Evolutionary conservation across 2,113 vertebrate species (phyloP).

Genomic region (Peromyscus maniculatus): DNA sequence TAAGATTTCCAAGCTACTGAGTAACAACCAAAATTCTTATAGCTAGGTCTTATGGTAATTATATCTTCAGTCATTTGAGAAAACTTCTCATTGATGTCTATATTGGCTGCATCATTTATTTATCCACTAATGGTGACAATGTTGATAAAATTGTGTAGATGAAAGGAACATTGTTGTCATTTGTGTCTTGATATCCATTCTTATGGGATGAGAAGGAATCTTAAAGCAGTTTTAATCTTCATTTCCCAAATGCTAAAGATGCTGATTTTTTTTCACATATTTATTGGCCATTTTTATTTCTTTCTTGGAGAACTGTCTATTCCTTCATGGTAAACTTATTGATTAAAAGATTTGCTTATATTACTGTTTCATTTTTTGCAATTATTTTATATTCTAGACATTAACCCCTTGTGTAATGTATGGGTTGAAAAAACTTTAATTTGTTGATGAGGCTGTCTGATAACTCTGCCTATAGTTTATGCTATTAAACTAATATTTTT

Average conservation of each 20-base stretch:
- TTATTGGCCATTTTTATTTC: neutral
- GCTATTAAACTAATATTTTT: neutral
- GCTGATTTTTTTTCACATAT: neutral
- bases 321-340: neutral
- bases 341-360: neutral
- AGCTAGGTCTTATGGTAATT: too few species aligned
- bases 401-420: neutral
- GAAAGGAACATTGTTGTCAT: neutral
- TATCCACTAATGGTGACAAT: neutral
- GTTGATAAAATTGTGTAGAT: too few species aligned
- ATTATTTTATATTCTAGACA: neutral
- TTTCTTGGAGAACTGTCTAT: neutral
- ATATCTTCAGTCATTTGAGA: neutral
- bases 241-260: neutral
- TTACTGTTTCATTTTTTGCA: neutral
- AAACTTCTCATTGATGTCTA: neutral
- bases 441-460: neutral
- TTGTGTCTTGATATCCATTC: neutral
- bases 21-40: neutral
- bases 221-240: neutral
- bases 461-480: neutral
- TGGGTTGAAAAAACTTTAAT: neutral
- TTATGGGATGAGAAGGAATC: neutral
- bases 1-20: neutral
- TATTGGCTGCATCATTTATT: neutral